Percentiles rank a stretch among this genome's conserved stretches.
Conservation (phyloP, 2,113 vertebrate genomes). For the Eurystomus gularis region DNA sequence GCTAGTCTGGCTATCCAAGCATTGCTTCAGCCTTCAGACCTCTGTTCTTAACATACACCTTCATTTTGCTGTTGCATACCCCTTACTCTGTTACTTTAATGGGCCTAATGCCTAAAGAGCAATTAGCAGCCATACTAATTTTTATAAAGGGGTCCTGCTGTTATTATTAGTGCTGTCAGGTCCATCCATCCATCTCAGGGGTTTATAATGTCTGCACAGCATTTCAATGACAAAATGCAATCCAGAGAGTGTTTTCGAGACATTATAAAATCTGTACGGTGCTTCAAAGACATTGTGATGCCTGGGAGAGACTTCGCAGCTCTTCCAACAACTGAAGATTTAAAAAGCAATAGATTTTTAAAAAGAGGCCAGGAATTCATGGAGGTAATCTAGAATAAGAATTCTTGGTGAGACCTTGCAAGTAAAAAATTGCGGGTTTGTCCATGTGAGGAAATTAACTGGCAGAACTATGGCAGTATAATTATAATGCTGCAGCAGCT, state of each 20-base stretch:
- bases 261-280: not conserved
- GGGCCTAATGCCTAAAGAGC: not conserved
- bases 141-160: not conserved
- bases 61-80: not conserved
- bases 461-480: conserved; percentile 28
- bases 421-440: conserved; percentile 46
- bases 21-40: not conserved
- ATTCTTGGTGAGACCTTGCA: conserved; percentile 8
- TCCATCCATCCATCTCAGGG: not conserved
- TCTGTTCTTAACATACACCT: not conserved
- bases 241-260: not conserved
- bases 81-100: not conserved
- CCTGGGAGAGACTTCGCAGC: not conserved
- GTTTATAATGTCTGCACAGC: not conserved
- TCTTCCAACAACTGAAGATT: not conserved
- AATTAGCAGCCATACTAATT: not conserved
- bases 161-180: not conserved
- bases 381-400: not conserved
- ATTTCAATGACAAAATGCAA: conserved; percentile 26
- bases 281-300: not conserved
- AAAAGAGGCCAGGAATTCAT: not conserved
- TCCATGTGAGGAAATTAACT: conserved; percentile 19
- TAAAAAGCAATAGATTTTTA: not conserved
- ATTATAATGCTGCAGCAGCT: conserved; percentile 34
- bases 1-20: not conserved